Evolutionary conservation across 2,888 invertebrate genomes (phyloP), one percentile per base, ranked within the genome.

Genomic region (Bimastos eiseni): DNA sequence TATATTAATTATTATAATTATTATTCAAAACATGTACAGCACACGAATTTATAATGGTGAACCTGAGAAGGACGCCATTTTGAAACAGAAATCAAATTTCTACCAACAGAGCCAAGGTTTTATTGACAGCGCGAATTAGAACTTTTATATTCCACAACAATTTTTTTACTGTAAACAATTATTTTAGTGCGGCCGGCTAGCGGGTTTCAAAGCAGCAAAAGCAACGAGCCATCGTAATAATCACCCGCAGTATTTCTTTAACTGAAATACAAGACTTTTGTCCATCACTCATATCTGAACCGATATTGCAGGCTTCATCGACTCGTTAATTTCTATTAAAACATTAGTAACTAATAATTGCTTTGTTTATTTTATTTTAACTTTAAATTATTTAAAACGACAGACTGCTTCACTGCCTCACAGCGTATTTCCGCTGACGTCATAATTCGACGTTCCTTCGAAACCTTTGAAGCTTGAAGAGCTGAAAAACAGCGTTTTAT

Each of bases 211-310:
- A 24, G 1, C 49, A 15, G n/a, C 15, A 4, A 49, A 70, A 70
- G 8, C n/a, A 70, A 70, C n/a, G 70, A 70, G 1, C 55, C 24
- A 55, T 3, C 24, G 30, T 55, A 55, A 6, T 30, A 70, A 70
- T 70, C 70, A 70, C 86, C 37, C 17, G 33, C 86, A 86, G 37
- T 36, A 86, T 34, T 36, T 86, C 86, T 24, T 86, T 86, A 86
- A 86, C 86, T 36, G 86, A 86, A 86, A 86, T 36, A 37, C 37
- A 36, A 34, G 86, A 86, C 86, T 34, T 37, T 86, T 37, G 86
- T 86, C 86, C 86, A 86, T 86, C 34, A 86, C 86, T 86, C 86
- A 86, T 86, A 34, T 70, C 70, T 70, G 70, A 8, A n/a, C 30
- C n/a, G 70, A 70, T 70, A 70, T 70, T 70, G 70, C 70, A 8